These are phyloP conservation scores for Oscheius sp. DNA, from an alignment of 2,888 invertebrate species.

Conservation along the genomic window DNA sequence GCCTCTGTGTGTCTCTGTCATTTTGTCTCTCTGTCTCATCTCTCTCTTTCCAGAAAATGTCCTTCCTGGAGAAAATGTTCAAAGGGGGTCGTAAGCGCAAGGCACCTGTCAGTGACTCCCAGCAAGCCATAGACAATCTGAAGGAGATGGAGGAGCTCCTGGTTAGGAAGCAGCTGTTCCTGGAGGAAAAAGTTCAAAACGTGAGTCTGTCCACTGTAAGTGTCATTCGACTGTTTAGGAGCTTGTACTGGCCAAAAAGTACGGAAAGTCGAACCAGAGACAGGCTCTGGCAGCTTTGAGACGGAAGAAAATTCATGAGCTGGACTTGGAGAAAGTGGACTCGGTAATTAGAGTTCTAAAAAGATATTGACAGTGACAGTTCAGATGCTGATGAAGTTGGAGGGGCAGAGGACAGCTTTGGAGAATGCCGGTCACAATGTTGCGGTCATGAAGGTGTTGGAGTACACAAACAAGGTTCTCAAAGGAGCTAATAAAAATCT, in stretches of 20 bases:
- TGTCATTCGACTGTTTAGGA: constrained; percentile 37
- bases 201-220: constrained; percentile 3
- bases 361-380: not conserved
- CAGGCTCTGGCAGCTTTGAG: constrained; percentile 56
- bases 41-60: constrained; percentile 39
- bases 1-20: not conserved
- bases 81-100: constrained; percentile 38
- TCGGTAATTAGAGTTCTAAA: constrained; percentile 38
- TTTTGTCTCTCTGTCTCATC: not conserved
- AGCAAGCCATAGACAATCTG: constrained; percentile 57
- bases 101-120: constrained; percentile 45
- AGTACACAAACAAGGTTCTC: constrained; percentile 53
- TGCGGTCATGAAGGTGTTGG: constrained; percentile 59
- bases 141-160: constrained; percentile 57
- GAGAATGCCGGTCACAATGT: constrained; percentile 59
- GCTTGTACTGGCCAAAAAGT: constrained; percentile 51
- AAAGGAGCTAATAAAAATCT: constrained; percentile 56
- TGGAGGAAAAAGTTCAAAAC: constrained; percentile 50
- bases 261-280: constrained; percentile 56
- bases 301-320: constrained; percentile 59
- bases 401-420: constrained; percentile 57
- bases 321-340: constrained; percentile 51
- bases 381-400: constrained; percentile 55
- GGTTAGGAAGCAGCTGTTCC: constrained; percentile 56
- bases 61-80: constrained; percentile 43